Evolutionary conservation across 1,140 invertebrate species (phyloP).

Genomic region (Drosophila setifemur): DNA sequence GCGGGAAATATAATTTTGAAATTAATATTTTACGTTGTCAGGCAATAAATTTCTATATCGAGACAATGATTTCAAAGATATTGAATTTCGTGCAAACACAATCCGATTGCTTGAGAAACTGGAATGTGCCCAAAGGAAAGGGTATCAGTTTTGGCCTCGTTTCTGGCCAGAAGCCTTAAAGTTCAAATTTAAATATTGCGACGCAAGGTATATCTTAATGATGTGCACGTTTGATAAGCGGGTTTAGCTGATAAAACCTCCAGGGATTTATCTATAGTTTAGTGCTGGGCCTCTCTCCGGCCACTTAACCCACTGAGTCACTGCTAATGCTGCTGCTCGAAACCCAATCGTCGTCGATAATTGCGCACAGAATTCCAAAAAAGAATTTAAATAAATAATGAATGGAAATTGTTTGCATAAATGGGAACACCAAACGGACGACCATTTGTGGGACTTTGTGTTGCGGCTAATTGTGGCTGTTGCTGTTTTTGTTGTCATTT

Average conservation of each 20-base stretch:
- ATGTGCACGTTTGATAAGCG: constrained; percentile 63
- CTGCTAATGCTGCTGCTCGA: background rate
- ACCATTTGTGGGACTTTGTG: constrained; percentile 41
- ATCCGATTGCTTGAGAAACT: background rate
- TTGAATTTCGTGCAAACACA: too few relatives aligned
- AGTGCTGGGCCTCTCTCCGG: background rate
- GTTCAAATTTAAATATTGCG: constrained; percentile 22
- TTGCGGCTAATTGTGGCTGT: constrained; percentile 8
- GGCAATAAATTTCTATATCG: too few relatives aligned
- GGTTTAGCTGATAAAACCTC: constrained; percentile 59
- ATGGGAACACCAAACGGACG: constrained; percentile 35
- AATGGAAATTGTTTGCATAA: constrained; percentile 50
- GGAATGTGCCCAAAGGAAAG: background rate
- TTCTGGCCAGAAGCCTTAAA: background rate
- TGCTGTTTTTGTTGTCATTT: constrained; percentile 7
- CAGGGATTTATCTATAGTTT: constrained; percentile 69
- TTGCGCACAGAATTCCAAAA: constrained; percentile 15
- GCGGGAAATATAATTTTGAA: too few relatives aligned
- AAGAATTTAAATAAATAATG: constrained; percentile 26
- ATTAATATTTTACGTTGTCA: too few relatives aligned
- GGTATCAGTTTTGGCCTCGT: constrained; percentile 1
- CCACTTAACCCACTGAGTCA: constrained; percentile 37
- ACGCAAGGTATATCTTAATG: constrained; percentile 47
- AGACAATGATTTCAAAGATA: too few relatives aligned
- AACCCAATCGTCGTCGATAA: constrained; percentile 7